Evolutionary conservation across 2,113 vertebrate species (phyloP).

Genomic region (Callipepla californica): DNA sequence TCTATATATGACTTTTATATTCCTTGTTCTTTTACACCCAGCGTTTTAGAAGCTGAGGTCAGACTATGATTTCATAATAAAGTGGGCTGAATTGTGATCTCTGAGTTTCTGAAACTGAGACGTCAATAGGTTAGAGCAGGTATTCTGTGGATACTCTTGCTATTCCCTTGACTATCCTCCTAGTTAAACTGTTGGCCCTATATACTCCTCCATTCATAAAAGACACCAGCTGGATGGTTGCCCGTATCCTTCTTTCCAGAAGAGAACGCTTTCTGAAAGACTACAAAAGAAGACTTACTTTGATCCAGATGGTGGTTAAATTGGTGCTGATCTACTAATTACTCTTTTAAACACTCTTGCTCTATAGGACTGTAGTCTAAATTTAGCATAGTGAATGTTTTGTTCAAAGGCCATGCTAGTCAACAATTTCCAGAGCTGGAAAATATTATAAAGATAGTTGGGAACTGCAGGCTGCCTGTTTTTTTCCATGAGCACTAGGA

Average conservation of each 20-base stretch:
- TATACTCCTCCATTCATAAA: neutral
- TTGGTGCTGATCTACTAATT: constrained; percentile 21
- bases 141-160: neutral
- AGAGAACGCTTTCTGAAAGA: neutral
- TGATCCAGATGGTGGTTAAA: neutral
- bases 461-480: constrained; percentile 47
- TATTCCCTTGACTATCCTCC: neutral
- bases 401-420: constrained; percentile 50
- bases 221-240: neutral
- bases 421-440: constrained; percentile 71
- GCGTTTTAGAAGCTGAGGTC: neutral
- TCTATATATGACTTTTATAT: neutral
- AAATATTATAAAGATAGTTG: constrained; percentile 72
- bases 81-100: neutral
- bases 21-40: neutral
- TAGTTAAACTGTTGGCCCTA: neutral
- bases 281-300: neutral
- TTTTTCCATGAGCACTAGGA: constrained; percentile 65
- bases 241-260: neutral
- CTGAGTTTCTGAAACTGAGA: neutral
- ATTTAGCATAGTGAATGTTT: constrained; percentile 60
- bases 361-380: constrained; percentile 17
- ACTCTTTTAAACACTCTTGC: constrained; percentile 38
- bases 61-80: neutral
- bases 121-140: neutral